phyloP scores from a whole-genome alignment of 1,140 invertebrate genomes.

The Kradibia gibbosae region DNA sequence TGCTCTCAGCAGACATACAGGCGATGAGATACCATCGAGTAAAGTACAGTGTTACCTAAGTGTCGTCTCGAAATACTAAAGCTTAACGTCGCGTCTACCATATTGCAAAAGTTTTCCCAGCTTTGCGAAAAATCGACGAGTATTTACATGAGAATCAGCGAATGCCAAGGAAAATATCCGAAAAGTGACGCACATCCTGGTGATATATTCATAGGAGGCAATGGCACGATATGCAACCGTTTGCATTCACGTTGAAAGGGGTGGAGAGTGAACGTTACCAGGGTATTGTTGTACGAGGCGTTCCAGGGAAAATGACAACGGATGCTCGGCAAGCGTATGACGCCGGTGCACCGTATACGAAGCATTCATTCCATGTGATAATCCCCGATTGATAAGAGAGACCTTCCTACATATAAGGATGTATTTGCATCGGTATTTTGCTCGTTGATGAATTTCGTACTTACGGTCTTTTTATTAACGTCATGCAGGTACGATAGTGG shows the following conservation, averaged over 20 bases:
- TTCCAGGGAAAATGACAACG: not conserved
- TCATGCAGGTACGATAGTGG: no score
- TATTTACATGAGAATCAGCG: slow-evolving; percentile 40
- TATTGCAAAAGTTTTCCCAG: not conserved
- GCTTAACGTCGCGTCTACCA: not conserved
- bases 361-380: no score
- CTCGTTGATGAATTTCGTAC: no score
- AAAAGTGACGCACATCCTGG: no score
- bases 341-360: no score
- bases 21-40: slow-evolving; percentile 1
- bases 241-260: slow-evolving; percentile 27
- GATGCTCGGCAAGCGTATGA: not conserved
- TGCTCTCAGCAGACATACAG: not conserved
- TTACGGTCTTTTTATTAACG: no score
- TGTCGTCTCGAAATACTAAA: not conserved
- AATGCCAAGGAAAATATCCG: no score
- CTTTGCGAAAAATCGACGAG: slow-evolving; percentile 21
- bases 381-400: no score
- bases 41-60: slow-evolving; percentile 34
- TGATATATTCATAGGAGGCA: no score
- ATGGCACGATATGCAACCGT: no score
- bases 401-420: no score
- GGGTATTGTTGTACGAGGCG: not conserved
- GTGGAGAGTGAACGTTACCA: not conserved
- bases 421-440: no score